Evolutionary conservation across 2,888 invertebrate genomes (phyloP).

Genomic region (Macaria notata): DNA sequence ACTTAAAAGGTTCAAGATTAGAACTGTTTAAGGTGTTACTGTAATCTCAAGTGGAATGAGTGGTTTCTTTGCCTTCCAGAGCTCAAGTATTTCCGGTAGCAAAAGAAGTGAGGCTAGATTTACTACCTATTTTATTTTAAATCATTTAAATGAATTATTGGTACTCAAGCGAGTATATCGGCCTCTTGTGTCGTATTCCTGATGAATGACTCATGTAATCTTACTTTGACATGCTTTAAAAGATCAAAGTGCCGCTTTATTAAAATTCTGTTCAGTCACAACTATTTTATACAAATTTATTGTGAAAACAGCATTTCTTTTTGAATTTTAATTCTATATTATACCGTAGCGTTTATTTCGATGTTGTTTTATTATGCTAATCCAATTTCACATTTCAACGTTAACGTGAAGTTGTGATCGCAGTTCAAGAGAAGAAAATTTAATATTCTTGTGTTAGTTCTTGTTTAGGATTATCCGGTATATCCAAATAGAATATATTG

Average conservation of each 20-base stretch:
- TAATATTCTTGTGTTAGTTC: conserved; percentile 9
- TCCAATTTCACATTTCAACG: conserved; percentile 17
- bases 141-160: no score
- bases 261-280: no score
- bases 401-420: background rate
- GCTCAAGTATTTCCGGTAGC: conserved; percentile 63
- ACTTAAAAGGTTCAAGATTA: conserved; percentile 53
- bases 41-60: conserved; percentile 64
- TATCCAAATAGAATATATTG: conserved; percentile 1
- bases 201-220: no score
- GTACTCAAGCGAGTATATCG: no score
- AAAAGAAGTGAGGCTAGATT: no score
- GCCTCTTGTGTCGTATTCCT: no score
- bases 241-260: no score
- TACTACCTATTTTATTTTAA: no score
- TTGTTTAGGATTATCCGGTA: conserved; percentile 24
- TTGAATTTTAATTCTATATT: background rate
- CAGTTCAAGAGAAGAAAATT: background rate
- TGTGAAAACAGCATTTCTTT: no score
- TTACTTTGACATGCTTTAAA: no score
- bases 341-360: conserved; percentile 1
- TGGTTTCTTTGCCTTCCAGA: conserved; percentile 42
- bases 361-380: conserved; percentile 16
- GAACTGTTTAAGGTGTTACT: conserved; percentile 73
- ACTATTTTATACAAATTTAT: no score